Evolutionary conservation across 2,888 invertebrate species (phyloP), one percentile per base, ranked within the genome.

Genomic region (Prosopocoilus inquinatus): DNA sequence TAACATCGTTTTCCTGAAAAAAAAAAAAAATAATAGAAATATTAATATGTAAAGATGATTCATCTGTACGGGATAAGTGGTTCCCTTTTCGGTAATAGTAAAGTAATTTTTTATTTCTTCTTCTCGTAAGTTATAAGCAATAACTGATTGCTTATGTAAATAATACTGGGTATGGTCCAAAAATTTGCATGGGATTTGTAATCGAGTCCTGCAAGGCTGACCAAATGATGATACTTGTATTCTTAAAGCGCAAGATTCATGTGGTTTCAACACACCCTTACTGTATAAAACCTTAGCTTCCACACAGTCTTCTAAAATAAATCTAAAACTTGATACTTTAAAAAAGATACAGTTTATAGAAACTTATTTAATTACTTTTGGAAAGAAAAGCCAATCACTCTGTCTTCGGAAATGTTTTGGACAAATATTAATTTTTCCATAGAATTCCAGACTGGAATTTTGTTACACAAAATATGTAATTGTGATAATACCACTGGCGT

Each of bases 81-180:
- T 64, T 52, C 75, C 75, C 53, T 70, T 70, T 58, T 78, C 78
- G 2, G 74, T 78, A 15, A 79, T 75, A 5, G 64, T 70, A 63
- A 79, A 79, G 50, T 77, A 70, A 20, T 69, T 68, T 34, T 72
- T 60, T 43, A 74, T 58, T 64, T 71, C 64, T 50, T 70, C 53
- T 20, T 65, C 57, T 9, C 66, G 57, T 34, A 57, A 53, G 34
- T 68, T 53, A 48, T 71, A 63, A 32, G 67, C 57, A 2, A 66
- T 55, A n/a, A 70, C 28, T n/a, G 71, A 70, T 59, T 71, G 72
- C 58, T 72, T 66, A 56, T 76, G 72, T n/a, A 61, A 35, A 44
- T 73, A 66, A 47, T 72, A 69, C 57, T 76, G 58, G 32, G 70
- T 75, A 20, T 74, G 68, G 65, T 79, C 73, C 7, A 76, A 58